These are phyloP conservation scores for Oscheius sp. DNA, from an alignment of 1,140 invertebrate genomes.

Conservation along the genomic window DNA sequence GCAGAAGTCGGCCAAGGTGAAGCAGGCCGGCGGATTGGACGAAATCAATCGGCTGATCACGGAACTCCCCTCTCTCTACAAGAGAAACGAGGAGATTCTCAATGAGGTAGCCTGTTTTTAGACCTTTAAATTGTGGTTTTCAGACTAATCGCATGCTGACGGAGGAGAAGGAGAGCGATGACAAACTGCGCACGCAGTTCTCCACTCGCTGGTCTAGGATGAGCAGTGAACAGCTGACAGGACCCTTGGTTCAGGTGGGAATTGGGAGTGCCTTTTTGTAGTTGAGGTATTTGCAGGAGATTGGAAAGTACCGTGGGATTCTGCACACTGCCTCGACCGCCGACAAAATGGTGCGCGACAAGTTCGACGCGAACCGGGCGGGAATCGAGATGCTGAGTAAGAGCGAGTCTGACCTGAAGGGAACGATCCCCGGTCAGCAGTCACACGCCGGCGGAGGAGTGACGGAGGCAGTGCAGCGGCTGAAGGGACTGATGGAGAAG, in stretches of 20 bases:
- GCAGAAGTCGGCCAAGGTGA: constrained; percentile 73
- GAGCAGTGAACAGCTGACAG: constrained; percentile 80
- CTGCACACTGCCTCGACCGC: constrained; percentile 82
- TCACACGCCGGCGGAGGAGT: constrained; percentile 27
- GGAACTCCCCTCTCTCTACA: constrained; percentile 84
- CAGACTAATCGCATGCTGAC: constrained; percentile 77
- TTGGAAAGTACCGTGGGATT: constrained; percentile 82
- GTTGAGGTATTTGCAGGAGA: constrained; percentile 68
- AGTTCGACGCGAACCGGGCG: constrained; percentile 76
- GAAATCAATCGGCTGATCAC: constrained; percentile 67
- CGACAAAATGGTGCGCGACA: constrained; percentile 77
- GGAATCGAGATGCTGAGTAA: constrained; percentile 80
- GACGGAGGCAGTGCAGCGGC: constrained; percentile 67
- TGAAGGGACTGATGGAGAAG: constrained; percentile 75
- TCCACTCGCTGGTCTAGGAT: constrained; percentile 83
- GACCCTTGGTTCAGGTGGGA: constrained; percentile 71
- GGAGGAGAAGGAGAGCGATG: constrained; percentile 87
- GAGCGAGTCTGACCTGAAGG: constrained; percentile 67
- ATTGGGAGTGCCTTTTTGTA: neutral
- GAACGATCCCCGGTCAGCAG: constrained; percentile 61
- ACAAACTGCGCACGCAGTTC: constrained; percentile 81
- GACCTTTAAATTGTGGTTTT: constrained; percentile 67
- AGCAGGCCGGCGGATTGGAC: constrained; percentile 58
- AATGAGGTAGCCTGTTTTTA: constrained; percentile 70
- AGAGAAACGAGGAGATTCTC: constrained; percentile 89